Percentiles rank a stretch among this genome's conserved stretches.
These are phyloP conservation scores for Chesias legatella DNA, from an alignment of 2,888 invertebrate species.

Conservation along the genomic window DNA sequence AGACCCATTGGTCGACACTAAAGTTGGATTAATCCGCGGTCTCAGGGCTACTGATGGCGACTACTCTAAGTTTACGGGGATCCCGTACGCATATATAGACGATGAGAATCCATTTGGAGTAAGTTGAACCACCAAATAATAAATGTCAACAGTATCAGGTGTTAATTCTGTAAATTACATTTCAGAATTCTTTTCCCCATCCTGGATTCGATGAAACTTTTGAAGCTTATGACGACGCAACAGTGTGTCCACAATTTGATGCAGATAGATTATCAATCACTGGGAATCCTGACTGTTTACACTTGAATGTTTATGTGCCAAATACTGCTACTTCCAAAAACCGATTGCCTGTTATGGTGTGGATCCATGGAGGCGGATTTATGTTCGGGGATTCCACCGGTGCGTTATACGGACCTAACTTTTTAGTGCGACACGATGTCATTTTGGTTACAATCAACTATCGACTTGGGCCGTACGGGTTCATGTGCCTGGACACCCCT, in stretches of 20 bases:
- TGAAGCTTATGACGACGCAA: constrained; percentile 32
- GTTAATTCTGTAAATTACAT: too few relatives aligned
- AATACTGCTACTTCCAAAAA: constrained; percentile 20
- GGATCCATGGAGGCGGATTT: constrained; percentile 29
- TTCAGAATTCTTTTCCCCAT: constrained; percentile 27
- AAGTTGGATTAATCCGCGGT: constrained; percentile 30
- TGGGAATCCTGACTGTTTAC: constrained; percentile 31
- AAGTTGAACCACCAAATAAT: constrained; percentile 7
- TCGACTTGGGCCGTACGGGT: constrained; percentile 39
- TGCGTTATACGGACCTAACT: constrained; percentile 14
- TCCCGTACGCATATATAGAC: constrained; percentile 35
- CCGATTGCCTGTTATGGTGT: constrained; percentile 28
- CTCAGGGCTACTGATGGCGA: constrained; percentile 23
- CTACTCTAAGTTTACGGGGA: constrained; percentile 33
- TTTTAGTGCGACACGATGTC: constrained; percentile 29
- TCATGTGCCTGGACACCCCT: constrained; percentile 37
- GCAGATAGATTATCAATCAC: not conserved
- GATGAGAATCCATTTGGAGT: constrained; percentile 33
- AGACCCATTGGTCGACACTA: constrained; percentile 31
- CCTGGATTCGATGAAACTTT: constrained; percentile 24
- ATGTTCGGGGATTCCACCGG: constrained; percentile 6
- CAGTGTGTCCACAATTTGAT: constrained; percentile 28
- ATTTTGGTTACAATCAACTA: constrained; percentile 42
- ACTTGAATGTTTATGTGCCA: constrained; percentile 32
- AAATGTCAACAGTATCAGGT: too few relatives aligned